phyloP scores from a whole-genome alignment of 2,888 invertebrate genomes.

The Metellina segmentata region DNA sequence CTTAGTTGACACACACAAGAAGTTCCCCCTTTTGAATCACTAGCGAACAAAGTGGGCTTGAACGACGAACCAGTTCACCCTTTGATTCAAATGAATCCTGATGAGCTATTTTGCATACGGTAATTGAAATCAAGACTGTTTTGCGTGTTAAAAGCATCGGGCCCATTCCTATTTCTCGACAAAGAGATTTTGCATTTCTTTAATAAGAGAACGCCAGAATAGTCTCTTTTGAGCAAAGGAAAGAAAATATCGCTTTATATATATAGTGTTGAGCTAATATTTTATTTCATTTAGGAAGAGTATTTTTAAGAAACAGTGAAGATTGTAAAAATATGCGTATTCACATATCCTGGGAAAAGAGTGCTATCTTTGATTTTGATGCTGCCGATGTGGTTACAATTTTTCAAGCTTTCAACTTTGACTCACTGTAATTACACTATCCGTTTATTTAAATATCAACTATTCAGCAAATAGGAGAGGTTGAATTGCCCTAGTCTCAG shows the following conservation, averaged over 20 bases:
- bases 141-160: conserved; percentile 26
- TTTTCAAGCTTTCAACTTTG: too few relatives aligned
- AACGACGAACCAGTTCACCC: neutral
- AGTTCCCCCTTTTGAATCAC: conserved; percentile 5
- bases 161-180: conserved; percentile 3
- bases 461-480: too few relatives aligned
- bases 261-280: neutral
- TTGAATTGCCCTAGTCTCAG: too few relatives aligned
- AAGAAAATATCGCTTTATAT: neutral
- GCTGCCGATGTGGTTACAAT: neutral
- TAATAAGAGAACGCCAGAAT: neutral
- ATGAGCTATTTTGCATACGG: conserved; percentile 62
- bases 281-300: neutral
- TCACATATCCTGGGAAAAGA: neutral
- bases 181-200: neutral
- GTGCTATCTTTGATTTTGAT: neutral
- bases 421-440: too few relatives aligned
- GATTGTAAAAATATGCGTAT: neutral
- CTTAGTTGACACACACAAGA: neutral
- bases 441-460: too few relatives aligned
- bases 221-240: neutral
- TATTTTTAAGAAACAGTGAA: neutral
- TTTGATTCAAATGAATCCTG: conserved; percentile 56
- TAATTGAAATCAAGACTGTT: conserved; percentile 57
- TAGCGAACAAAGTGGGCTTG: conserved; percentile 21